A percentile compares a stretch with the other conserved stretches of the same genome.
Evolutionary conservation across 2,888 invertebrate species (phyloP).

Genomic region (Julus scanicus): DNA sequence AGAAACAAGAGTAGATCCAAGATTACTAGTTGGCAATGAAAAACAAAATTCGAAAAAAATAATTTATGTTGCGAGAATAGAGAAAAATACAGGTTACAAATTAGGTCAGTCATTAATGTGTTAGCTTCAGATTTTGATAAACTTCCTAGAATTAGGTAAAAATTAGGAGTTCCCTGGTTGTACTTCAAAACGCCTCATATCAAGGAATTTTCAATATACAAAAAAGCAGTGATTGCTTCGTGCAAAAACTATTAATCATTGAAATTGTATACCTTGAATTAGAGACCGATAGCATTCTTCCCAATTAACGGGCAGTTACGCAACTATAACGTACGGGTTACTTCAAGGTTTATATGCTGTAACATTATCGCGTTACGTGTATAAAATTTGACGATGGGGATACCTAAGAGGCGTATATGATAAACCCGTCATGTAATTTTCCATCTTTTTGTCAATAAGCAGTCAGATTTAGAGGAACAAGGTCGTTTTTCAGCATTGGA

Average conservation of each 20-base stretch:
- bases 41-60: not conserved
- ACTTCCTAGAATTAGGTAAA: not conserved
- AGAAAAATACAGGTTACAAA: conserved; percentile 2
- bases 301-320: too few relatives aligned
- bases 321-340: too few relatives aligned
- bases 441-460: not conserved
- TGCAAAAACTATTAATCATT: too few relatives aligned
- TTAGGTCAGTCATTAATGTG: not conserved
- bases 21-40: conserved; percentile 36
- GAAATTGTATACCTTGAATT: too few relatives aligned
- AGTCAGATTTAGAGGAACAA: not conserved
- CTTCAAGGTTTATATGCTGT: too few relatives aligned
- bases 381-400: too few relatives aligned
- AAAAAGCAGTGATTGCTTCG: too few relatives aligned
- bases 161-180: too few relatives aligned
- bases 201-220: not conserved
- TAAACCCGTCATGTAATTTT: not conserved
- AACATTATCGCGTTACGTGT: too few relatives aligned
- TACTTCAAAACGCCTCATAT: not conserved
- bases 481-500: not conserved
- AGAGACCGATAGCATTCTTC: too few relatives aligned
- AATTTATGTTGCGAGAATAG: not conserved
- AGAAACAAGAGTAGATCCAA: conserved; percentile 27
- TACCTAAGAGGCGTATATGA: not conserved
- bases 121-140: not conserved